A percentile compares a stretch with the other conserved stretches of the same genome.
Evolutionary conservation across 2,113 vertebrate genomes (phyloP).

Genomic region (Engystomops pustulosus): DNA sequence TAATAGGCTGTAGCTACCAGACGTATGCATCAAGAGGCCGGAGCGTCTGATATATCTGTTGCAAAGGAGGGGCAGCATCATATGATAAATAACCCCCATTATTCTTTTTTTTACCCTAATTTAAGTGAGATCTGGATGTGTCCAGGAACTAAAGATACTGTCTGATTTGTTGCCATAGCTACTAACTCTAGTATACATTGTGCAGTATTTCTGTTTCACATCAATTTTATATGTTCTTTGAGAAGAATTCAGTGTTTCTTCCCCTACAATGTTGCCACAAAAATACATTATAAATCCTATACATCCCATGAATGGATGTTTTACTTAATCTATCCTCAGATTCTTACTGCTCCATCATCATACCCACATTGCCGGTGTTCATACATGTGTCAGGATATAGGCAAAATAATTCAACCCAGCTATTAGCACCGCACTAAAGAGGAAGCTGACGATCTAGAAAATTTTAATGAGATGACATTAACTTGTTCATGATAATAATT

Average conservation of each 20-base stretch:
- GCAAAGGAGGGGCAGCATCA: no score
- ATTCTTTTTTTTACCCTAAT: no score
- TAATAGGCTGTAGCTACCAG: no score
- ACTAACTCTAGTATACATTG: not conserved
- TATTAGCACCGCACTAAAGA: not conserved
- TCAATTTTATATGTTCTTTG: not conserved
- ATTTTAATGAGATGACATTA: not conserved
- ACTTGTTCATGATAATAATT: not conserved
- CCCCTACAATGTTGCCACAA: not conserved
- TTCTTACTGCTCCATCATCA: not conserved
- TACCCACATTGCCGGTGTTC: not conserved
- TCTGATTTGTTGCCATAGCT: not conserved
- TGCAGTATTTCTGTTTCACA: not conserved
- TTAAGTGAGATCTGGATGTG: not conserved
- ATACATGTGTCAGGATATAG: not conserved
- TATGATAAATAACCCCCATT: no score
- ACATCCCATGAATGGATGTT: conserved; percentile 27
- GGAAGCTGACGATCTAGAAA: not conserved
- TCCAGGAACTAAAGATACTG: not conserved
- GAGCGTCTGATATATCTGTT: no score
- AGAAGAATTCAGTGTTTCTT: not conserved
- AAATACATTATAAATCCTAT: not conserved
- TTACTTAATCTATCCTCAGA: conserved; percentile 27
- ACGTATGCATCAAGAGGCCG: no score
- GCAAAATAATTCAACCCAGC: not conserved